phyloP scores from a whole-genome alignment of 2,888 invertebrate genomes.

The Meta bourneti region DNA sequence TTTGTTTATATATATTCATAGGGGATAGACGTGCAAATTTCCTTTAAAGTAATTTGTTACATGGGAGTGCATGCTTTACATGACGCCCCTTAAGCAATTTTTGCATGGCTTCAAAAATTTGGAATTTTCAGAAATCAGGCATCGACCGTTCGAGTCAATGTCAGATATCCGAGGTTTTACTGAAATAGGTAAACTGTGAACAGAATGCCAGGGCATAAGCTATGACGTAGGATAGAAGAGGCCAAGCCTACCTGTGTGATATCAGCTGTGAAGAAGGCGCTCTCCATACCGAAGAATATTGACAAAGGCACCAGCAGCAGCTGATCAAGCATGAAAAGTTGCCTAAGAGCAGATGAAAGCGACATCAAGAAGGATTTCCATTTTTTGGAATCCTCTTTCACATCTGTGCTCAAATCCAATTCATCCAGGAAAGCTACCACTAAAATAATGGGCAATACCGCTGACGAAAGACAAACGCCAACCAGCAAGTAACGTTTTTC shows the following conservation, averaged over 20 bases:
- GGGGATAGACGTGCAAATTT: too few relatives aligned
- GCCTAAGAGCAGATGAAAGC: constrained; percentile 92
- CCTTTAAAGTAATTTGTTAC: too few relatives aligned
- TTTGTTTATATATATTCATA: too few relatives aligned
- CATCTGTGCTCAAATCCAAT: constrained; percentile 80
- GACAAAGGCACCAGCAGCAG: constrained; percentile 96
- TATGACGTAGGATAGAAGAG: too few relatives aligned
- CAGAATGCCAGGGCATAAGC: too few relatives aligned
- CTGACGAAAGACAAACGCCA: constrained; percentile 92
- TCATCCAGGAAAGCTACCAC: constrained; percentile 94
- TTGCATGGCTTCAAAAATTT: too few relatives aligned
- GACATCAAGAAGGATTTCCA: constrained; percentile 80
- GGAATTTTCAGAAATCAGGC: too few relatives aligned
- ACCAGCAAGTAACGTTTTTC: constrained; percentile 93
- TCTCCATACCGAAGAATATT: constrained; percentile 97
- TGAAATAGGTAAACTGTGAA: too few relatives aligned
- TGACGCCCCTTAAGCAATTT: too few relatives aligned
- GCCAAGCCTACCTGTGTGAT: constrained; percentile 81
- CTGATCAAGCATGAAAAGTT: constrained; percentile 94
- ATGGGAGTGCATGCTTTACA: too few relatives aligned
- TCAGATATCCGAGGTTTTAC: too few relatives aligned
- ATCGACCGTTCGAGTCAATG: too few relatives aligned
- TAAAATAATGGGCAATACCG: constrained; percentile 90
- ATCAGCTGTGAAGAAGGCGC: constrained; percentile 94
- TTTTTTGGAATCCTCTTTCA: background rate